A percentile compares a stretch with the other conserved stretches of the same genome.
Conservation (phyloP, 2,113 vertebrate species). For the Ailuropoda melanoleuca region DNA sequence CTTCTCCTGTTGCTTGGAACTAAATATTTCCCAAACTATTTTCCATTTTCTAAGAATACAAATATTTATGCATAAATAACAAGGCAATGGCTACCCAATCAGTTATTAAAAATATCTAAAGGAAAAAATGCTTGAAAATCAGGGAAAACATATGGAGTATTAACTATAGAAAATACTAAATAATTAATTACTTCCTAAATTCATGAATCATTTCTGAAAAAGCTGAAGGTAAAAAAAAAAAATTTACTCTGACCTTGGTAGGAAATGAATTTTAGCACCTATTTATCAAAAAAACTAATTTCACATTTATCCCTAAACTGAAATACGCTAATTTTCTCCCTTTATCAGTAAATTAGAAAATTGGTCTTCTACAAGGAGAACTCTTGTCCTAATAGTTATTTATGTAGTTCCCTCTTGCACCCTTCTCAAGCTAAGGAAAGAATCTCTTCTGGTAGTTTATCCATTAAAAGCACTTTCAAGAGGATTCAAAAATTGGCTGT, state of each 20-base stretch:
- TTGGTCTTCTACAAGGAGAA: not conserved
- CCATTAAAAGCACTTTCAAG: not conserved
- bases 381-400: not conserved
- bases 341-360: conserved; percentile 33
- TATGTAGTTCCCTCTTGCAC: not conserved
- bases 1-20: not conserved
- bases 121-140: not conserved
- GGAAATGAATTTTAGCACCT: not conserved
- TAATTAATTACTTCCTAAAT: conserved; percentile 6
- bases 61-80: not conserved
- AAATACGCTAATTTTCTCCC: not conserved
- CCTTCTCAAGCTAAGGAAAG: not conserved
- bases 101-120: conserved; percentile 17
- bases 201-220: not conserved
- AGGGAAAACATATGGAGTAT: not conserved
- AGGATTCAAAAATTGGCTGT: not conserved
- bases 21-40: not conserved
- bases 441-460: not conserved
- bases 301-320: not conserved
- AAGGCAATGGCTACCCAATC: not conserved
- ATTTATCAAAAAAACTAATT: not conserved
- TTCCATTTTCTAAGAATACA: not conserved
- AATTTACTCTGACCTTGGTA: not conserved
- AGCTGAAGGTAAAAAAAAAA: conserved; percentile 11
- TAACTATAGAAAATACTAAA: conserved; percentile 12